Conservation (phyloP, 2,797 vertebrate genomes). For the Taenioides sp. region DNA sequence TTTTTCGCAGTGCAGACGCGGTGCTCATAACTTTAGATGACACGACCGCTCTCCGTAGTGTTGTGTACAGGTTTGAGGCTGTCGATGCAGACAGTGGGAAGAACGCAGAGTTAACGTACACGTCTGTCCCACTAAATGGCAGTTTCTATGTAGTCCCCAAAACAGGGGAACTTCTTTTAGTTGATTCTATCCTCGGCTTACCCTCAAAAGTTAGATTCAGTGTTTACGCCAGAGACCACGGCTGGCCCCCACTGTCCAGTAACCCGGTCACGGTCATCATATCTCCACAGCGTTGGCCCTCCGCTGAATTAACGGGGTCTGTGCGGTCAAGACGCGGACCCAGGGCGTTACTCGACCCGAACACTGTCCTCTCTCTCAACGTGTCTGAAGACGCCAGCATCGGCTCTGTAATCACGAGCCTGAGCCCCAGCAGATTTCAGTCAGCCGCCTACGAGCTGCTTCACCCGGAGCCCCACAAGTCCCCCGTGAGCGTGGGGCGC, state of each 20-base stretch:
- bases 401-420: constrained; percentile 78
- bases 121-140: constrained; percentile 77
- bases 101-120: constrained; percentile 85
- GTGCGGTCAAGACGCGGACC: constrained; percentile 47
- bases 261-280: constrained; percentile 75
- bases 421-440: constrained; percentile 75
- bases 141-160: constrained; percentile 89
- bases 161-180: constrained; percentile 85
- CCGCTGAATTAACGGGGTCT: constrained; percentile 16
- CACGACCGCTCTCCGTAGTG: constrained; percentile 81
- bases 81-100: constrained; percentile 82
- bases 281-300: constrained; percentile 70
- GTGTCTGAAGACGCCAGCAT: constrained; percentile 81
- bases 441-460: constrained; percentile 79
- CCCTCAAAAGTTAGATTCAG: constrained; percentile 72
- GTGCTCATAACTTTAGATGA: constrained; percentile 81
- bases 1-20: constrained; percentile 66
- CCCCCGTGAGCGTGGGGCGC: constrained; percentile 78
- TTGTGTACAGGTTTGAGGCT: constrained; percentile 78
- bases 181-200: constrained; percentile 84
- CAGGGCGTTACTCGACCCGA: constrained; percentile 66
- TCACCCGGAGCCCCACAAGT: constrained; percentile 74
- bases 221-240: constrained; percentile 83
- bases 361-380: constrained; percentile 65
- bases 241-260: constrained; percentile 81